Base-by-base conservation (phyloP, 2,888 invertebrate species). In the Andrena marginata region DNA sequence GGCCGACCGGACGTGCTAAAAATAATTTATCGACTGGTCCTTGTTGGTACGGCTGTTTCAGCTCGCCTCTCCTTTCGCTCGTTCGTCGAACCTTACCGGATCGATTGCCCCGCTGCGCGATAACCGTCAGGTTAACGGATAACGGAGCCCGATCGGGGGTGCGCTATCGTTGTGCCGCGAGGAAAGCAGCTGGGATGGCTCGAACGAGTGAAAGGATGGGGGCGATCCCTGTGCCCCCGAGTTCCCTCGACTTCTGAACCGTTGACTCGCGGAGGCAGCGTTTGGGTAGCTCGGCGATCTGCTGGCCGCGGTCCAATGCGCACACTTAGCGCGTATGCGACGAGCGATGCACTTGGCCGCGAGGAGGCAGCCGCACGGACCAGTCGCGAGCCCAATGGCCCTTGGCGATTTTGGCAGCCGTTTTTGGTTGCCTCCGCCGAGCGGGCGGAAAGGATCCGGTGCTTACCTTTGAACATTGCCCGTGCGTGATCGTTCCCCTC, bases 11-110 rank as follows among this genome's bases (percentile, higher is more conserved):
- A 76, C 75, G 77, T 59, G 80, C 87, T 87, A 87, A 89, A 87
- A 89, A 89, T 89, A 89, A 86, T 84, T 85, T 85, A 89, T 89
- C 85, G 87, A 89, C 82, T 87, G 78, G 80, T 73, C 86, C 85
- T 89, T 83, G 73, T 76, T 86, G 82, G 77, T 83, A 63, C 73
- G 59, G 62, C 35, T 67, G 80, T 65, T 65, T 59, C 69, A 72
- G 65, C 54, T 68, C 65, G 54, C 51, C 49, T 71, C 63, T 51
- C 64, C 69, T 75, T 69, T 48, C 20, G 49, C 26, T 60, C 73
- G 82, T 79, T 84, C 80, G 77, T 75, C 85, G 84, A 85, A 85
- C 85, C 65, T 70, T 73, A n/a, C 26, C 8, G 70, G 70, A 84
- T 85, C 72, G 77, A 80, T 75, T 51, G 6, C 3, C 2, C 31